Base-by-base conservation (phyloP, 1,140 invertebrate species). In the Bombus vancouverensis region DNA sequence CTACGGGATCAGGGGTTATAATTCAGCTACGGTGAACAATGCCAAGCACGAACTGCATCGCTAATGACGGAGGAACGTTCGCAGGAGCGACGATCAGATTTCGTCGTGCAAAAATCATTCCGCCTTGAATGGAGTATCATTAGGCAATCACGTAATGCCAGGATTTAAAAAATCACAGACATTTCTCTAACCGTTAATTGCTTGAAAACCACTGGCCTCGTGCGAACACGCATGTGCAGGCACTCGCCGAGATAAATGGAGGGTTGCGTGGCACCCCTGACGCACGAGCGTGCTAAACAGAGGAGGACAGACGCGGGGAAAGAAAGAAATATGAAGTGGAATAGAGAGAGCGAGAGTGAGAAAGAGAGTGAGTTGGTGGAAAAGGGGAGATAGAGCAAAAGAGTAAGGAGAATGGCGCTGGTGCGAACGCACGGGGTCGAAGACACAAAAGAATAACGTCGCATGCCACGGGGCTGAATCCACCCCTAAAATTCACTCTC, bases 401-500 rank as follows among this genome's bases (percentile, higher is more conserved):
- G 81, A 86, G 47, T 53, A 68, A 86, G 57, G 71, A 68, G 70
- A 65, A 65, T 59, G 65, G 72, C 25, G 79, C 75, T 89, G 87
- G 85, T 87, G 89, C 73, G 87, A 91, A 87, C 86, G 87, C 85
- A 87, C 87, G 91, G 91, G 88, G 87, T 89, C 87, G 89, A 87
- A 76, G 91, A 86, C 82, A 92, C 90, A 93, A 93, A 92, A 93
- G 92, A 92, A 92, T 93, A 87, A 92, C 92, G 92, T 92, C 92
- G 92, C 92, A 92, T 89, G 91, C 88, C 92, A 92, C 87, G 85
- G 81, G 88, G 87, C 83, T 88, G 88, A 85, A 77, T 81, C 83
- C 88, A 90, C 88, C 92, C 92, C 89, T 91, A 90, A 92, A 87
- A 90, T 92, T 92, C 91, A 90, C 87, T 90, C 90, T 86, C 81